Conservation (phyloP, 2,888 invertebrate genomes). For the Arrhopalites spinosus region DNA sequence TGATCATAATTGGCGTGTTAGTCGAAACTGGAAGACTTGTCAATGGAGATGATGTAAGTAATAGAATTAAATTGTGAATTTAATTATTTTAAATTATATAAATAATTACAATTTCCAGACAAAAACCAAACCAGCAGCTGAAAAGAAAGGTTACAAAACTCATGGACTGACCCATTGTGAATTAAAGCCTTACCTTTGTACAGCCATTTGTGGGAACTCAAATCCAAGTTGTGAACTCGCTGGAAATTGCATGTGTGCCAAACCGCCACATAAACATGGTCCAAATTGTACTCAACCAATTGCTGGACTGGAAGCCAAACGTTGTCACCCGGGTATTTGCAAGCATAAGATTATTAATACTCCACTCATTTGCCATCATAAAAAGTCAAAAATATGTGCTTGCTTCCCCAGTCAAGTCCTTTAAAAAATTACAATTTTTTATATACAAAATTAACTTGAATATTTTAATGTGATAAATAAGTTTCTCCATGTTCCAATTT, state of each 20-base stretch:
- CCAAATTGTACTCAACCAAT: neutral
- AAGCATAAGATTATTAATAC: neutral
- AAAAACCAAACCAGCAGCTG: neutral
- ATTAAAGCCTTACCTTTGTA: conserved; percentile 5
- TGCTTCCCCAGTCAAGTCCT: conserved; percentile 1
- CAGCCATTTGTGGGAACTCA: neutral
- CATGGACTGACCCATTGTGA: conserved; percentile 21
- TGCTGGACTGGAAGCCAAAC: neutral
- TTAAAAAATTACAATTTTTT: neutral
- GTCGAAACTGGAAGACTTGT: no score
- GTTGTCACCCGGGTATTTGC: conserved; percentile 10
- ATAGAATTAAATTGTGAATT: no score
- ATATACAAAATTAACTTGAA: neutral
- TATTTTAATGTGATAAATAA: neutral
- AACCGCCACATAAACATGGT: neutral
- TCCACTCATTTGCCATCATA: conserved; percentile 8
- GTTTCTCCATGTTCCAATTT: neutral
- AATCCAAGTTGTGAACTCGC: conserved; percentile 15
- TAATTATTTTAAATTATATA: no score
- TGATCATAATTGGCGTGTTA: no score
- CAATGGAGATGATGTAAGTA: no score
- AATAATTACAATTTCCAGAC: no score
- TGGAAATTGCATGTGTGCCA: conserved; percentile 9
- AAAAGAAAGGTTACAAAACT: neutral
- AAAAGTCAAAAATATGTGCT: conserved; percentile 16